Conservation (phyloP, 1,140 invertebrate genomes). For the Drosophila subobscura region DNA sequence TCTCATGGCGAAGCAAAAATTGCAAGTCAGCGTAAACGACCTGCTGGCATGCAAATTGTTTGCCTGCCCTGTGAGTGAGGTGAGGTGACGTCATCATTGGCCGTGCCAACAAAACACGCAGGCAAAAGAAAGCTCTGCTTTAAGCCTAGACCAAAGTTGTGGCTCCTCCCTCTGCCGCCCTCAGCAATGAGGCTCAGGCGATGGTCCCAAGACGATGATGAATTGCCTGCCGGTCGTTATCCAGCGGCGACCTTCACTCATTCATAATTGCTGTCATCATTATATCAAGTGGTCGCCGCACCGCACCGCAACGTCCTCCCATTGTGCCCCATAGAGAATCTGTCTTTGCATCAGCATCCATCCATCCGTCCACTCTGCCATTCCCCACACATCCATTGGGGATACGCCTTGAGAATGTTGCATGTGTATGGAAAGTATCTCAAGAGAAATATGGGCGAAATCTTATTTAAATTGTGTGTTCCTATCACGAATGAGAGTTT, state of each 20-base stretch:
- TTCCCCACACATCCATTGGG: constrained; percentile 6
- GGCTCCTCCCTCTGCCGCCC: constrained; percentile 8
- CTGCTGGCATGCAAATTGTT: constrained; percentile 70
- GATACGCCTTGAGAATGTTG: too few species aligned
- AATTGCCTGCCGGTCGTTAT: constrained; percentile 69
- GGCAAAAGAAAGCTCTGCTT: constrained; percentile 30
- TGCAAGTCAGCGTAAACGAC: constrained; percentile 75
- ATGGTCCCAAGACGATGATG: constrained; percentile 62
- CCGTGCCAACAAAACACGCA: constrained; percentile 50
- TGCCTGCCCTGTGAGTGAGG: not conserved
- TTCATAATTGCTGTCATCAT: constrained; percentile 81
- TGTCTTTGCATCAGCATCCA: constrained; percentile 2
- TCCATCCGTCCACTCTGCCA: constrained; percentile 23
- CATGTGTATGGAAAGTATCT: too few species aligned
- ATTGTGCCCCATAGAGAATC: constrained; percentile 1
- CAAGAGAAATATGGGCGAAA: too few species aligned
- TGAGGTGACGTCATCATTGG: constrained; percentile 61
- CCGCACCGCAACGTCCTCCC: not conserved
- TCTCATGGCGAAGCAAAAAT: constrained; percentile 22
- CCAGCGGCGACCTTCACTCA: constrained; percentile 69
- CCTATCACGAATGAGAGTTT: too few species aligned
- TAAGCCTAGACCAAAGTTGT: constrained; percentile 46
- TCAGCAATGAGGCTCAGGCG: constrained; percentile 5
- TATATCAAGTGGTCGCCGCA: constrained; percentile 64
- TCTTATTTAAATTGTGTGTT: too few species aligned